Evolutionary conservation across 2,888 invertebrate species (phyloP).

Genomic region (Perdita meconis): DNA sequence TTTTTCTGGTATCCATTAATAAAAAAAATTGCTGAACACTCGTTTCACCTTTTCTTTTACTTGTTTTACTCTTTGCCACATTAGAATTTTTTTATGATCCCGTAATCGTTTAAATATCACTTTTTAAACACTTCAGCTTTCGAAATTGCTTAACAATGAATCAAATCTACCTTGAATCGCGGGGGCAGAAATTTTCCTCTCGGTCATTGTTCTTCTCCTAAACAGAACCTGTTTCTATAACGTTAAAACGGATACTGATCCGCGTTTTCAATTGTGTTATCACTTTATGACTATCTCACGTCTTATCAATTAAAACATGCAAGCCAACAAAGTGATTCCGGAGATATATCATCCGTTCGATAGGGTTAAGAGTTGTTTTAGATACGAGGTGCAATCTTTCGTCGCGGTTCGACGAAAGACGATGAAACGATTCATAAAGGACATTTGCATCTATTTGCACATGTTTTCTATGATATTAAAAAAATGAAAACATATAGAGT

Average conservation of each 20-base stretch:
- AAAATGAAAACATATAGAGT: no score
- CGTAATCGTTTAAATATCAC: not conserved
- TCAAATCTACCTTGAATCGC: conserved; percentile 59
- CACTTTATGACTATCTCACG: conserved; percentile 40
- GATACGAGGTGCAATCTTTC: not conserved
- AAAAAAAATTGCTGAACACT: no score
- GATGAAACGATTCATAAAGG: not conserved
- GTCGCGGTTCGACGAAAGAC: not conserved
- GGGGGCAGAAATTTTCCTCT: conserved; percentile 23
- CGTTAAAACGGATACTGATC: conserved; percentile 51
- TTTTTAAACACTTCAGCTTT: not conserved
- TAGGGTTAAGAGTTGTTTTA: conserved; percentile 18
- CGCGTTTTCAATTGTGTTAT: conserved; percentile 44
- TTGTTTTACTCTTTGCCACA: no score
- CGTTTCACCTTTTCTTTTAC: no score
- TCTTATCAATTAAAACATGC: conserved; percentile 61
- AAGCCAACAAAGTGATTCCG: conserved; percentile 41
- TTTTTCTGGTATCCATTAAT: no score
- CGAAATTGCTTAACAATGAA: not conserved
- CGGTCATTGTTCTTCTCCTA: conserved; percentile 82
- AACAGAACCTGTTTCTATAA: conserved; percentile 86
- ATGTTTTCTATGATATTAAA: no score
- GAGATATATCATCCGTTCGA: conserved; percentile 35
- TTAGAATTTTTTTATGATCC: no score
- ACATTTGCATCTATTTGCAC: no score